Evolutionary conservation across 2,888 invertebrate genomes (phyloP), one percentile per base, ranked within the genome.

Genomic region (Cheilosia vernalis): DNA sequence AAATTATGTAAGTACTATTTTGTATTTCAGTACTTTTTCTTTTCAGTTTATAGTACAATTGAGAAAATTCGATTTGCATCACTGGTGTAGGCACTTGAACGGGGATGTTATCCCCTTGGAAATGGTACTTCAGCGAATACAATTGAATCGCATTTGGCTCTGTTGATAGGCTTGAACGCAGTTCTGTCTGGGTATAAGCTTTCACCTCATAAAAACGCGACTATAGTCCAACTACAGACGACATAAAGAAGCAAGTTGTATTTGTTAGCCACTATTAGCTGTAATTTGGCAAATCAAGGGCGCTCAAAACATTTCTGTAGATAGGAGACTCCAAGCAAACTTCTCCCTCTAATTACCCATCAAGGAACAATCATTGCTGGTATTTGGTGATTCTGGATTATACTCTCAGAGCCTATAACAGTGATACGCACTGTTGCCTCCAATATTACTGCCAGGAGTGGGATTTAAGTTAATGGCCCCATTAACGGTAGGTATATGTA

Each of bases 281-380:
- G 44, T 44, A 19, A 63, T 73, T 63, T 53, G 15, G 4, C 44
- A 44, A 10, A 40, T 56, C 58, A 37, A 42, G 33, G 17, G 37
- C 37, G 15, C 70, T n/a, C 27, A 44, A 4, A 21, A 13, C 17
- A 17, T 19, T 0, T 13, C 47, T 47, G 47, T 21, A 15, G n/a
- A 9, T 21, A 40, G 24, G 40, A 19, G 55, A 72, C 55, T 49
- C 21, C 17, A 37, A 7, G n/a, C 27, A 2, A 58, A 56, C 56
- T 60, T 64, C 58, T 42, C 30, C 17, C 51, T 33, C 47, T 66
- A 76, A 76, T 70, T 70, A 72, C 53, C 76, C 82, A 76, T 60
- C 64, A 77, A 72, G 70, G 66, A 70, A 66, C 70, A 60, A 69
- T 80, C 69, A 67, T 55, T 60, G 19, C 21, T 40, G 44, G 40